These are phyloP conservation scores for Sarcophilus harrisii DNA, from an alignment of 2,797 vertebrate genomes.

Conservation along the genomic window DNA sequence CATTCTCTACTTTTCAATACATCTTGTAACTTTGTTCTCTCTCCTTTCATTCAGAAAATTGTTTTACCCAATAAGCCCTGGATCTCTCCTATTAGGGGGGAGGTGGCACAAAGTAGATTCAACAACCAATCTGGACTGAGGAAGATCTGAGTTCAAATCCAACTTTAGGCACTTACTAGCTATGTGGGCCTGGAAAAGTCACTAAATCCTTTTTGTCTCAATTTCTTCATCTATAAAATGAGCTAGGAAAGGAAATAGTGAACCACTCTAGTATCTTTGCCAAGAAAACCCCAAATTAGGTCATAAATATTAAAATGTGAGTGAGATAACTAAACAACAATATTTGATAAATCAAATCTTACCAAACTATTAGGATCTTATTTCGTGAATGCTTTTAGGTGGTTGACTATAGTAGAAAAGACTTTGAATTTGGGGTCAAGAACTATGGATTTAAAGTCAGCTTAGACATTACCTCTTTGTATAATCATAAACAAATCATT, in stretches of 20 bases:
- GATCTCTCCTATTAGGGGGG: not conserved
- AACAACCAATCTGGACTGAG: not conserved
- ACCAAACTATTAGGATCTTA: not conserved
- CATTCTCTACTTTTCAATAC: not conserved
- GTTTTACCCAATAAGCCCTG: not conserved
- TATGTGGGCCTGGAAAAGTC: not conserved
- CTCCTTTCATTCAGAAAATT: not conserved
- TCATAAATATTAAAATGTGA: not conserved
- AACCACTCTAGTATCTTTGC: not conserved
- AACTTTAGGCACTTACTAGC: not conserved
- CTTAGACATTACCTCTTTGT: not conserved
- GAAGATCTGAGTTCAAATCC: not conserved
- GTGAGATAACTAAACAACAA: not conserved
- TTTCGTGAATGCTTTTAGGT: not conserved
- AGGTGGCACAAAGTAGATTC: not conserved
- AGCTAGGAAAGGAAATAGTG: not conserved
- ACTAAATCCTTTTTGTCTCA: not conserved
- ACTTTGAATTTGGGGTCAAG: not conserved
- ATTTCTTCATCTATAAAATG: not conserved
- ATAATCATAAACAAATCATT: not conserved
- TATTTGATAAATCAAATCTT: not conserved
- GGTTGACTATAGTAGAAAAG: not conserved
- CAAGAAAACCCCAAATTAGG: not conserved
- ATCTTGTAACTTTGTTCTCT: not conserved
- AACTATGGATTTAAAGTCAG: not conserved